phyloP scores from a whole-genome alignment of 2,113 vertebrate genomes.

The Papio anubis region DNA sequence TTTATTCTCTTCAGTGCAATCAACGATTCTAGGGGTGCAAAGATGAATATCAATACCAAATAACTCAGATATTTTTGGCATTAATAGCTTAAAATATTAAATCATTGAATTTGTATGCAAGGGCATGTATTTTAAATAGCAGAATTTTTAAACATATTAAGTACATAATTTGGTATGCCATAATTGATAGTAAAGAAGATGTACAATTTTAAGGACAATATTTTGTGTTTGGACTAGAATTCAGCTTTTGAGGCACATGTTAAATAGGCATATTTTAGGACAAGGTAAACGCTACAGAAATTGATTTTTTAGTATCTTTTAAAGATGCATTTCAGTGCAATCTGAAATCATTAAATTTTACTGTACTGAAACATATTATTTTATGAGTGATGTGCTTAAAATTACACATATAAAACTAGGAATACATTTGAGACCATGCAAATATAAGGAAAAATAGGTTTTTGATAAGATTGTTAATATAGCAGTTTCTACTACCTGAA shows the following conservation, averaged over 20 bases:
- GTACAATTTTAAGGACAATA: not conserved
- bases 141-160: not conserved
- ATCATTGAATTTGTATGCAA: not conserved
- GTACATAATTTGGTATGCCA: not conserved
- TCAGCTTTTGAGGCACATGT: not conserved
- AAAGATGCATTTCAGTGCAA: constrained; percentile 61
- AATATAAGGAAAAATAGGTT: not conserved
- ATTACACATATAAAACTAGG: constrained; percentile 39
- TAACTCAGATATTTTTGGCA: not conserved
- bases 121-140: not conserved
- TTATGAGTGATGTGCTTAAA: not conserved
- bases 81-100: constrained; percentile 26
- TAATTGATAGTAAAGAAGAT: not conserved
- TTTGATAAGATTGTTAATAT: constrained; percentile 4
- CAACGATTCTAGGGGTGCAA: not conserved
- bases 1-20: not conserved
- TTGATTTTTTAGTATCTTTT: constrained; percentile 58
- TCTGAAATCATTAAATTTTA: constrained; percentile 54
- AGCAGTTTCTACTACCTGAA: not conserved
- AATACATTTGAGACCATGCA: constrained; percentile 1
- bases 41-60: not conserved
- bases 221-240: constrained; percentile 2
- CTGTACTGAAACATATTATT: constrained; percentile 42
- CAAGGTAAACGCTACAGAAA: constrained; percentile 34
- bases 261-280: constrained; percentile 28